Evolutionary conservation across 2,797 vertebrate genomes (phyloP).

Genomic region (Danio choprae): DNA sequence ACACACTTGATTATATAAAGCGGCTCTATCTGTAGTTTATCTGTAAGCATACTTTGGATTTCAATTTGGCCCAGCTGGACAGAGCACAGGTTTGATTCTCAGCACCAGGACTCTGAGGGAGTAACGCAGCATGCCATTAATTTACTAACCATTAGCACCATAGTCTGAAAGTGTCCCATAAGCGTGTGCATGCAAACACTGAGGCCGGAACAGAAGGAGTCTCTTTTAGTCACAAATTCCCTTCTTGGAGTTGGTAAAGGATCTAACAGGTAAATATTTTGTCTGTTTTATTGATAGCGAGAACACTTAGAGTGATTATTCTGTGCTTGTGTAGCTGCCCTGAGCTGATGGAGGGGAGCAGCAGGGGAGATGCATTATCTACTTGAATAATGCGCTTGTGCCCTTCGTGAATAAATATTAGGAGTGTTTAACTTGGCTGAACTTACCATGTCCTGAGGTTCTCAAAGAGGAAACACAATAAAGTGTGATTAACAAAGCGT

Average conservation of each 20-base stretch:
- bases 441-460: slow-evolving; percentile 62
- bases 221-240: neutral
- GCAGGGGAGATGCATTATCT: slow-evolving; percentile 63
- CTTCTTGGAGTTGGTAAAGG: slow-evolving; percentile 14
- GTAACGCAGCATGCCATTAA: slow-evolving; percentile 42
- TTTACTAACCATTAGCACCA: slow-evolving; percentile 44
- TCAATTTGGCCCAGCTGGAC: slow-evolving; percentile 55
- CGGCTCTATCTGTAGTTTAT: slow-evolving; percentile 32
- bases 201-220: neutral
- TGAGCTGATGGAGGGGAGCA: slow-evolving; percentile 55
- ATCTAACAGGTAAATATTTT: slow-evolving; percentile 15
- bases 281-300: slow-evolving; percentile 31
- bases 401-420: slow-evolving; percentile 71
- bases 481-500: slow-evolving; percentile 46
- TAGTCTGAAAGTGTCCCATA: slow-evolving; percentile 31
- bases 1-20: slow-evolving; percentile 28
- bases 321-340: slow-evolving; percentile 39
- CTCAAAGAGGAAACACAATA: slow-evolving; percentile 38
- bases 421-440: slow-evolving; percentile 63
- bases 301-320: slow-evolving; percentile 23
- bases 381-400: slow-evolving; percentile 65
- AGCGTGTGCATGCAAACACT: slow-evolving; percentile 12
- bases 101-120: slow-evolving; percentile 33
- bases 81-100: slow-evolving; percentile 40
- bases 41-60: slow-evolving; percentile 43